Evolutionary conservation across 2,888 invertebrate species (phyloP).

Genomic region (Mactromeris polynyma): DNA sequence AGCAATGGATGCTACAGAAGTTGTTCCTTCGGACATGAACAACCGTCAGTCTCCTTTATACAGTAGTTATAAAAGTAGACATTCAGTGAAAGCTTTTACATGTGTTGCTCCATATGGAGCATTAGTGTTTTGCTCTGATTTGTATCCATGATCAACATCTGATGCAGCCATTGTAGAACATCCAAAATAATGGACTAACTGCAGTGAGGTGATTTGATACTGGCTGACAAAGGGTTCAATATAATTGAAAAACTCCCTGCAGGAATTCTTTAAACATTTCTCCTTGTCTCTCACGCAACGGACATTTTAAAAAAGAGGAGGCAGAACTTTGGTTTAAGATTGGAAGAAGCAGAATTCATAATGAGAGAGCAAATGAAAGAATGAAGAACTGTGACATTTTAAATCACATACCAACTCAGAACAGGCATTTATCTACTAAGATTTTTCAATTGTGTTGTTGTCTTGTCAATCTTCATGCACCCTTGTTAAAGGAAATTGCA

Average conservation of each 20-base stretch:
- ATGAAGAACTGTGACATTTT: constrained; percentile 20
- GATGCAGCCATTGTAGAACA: neutral
- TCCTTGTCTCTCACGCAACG: constrained; percentile 41
- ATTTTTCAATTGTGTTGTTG: too few species aligned
- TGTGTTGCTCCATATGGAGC: constrained; percentile 42
- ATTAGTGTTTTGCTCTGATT: constrained; percentile 4
- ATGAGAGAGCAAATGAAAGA: constrained; percentile 31
- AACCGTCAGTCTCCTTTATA: neutral
- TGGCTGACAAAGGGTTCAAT: constrained; percentile 40
- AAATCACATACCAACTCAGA: too few species aligned
- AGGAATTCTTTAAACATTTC: constrained; percentile 40
- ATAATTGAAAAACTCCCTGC: constrained; percentile 25
- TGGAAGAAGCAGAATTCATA: constrained; percentile 30
- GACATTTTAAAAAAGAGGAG: constrained; percentile 40
- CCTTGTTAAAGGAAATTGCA: too few species aligned
- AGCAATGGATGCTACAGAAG: too few species aligned
- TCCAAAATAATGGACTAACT: neutral
- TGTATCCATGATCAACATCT: neutral
- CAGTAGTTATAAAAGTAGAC: constrained; percentile 19
- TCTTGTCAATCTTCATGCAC: too few species aligned
- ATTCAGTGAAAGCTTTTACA: constrained; percentile 44
- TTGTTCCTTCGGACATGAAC: neutral
- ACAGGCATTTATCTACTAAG: too few species aligned
- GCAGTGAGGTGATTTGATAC: neutral
- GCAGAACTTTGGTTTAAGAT: constrained; percentile 45